These are phyloP conservation scores for Cheilosia impressa DNA, from an alignment of 2,888 invertebrate species.

Conservation along the genomic window DNA sequence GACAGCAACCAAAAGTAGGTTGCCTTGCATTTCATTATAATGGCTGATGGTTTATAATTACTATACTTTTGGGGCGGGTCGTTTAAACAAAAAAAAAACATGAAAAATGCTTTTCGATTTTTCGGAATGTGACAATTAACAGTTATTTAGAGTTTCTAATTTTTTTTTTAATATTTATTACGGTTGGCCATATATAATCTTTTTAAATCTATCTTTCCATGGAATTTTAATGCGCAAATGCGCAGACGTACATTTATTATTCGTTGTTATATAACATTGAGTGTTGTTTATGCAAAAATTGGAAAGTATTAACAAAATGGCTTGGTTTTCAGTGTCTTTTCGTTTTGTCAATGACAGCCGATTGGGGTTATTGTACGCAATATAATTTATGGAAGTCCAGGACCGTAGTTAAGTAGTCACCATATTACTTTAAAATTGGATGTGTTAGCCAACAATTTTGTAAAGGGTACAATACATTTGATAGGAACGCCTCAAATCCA, in stretches of 20 bases:
- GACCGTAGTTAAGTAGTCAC: no score
- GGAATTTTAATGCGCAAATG: not conserved
- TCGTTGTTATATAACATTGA: not conserved
- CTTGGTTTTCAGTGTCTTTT: no score
- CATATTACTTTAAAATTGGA: no score
- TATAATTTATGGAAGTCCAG: no score
- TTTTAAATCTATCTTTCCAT: slow-evolving; percentile 15
- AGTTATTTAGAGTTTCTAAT: slow-evolving; percentile 54
- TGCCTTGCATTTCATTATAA: slow-evolving; percentile 58
- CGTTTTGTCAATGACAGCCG: no score
- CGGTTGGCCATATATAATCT: slow-evolving; percentile 20
- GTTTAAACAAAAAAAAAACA: slow-evolving; percentile 28
- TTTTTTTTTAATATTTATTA: slow-evolving; percentile 58
- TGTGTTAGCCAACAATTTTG: no score
- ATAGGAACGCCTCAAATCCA: no score
- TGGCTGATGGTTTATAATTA: slow-evolving; percentile 54
- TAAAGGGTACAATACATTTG: no score
- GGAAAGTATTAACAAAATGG: no score
- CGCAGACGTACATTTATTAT: not conserved
- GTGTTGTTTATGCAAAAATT: not conserved
- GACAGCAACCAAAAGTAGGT: slow-evolving; percentile 19
- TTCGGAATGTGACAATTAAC: slow-evolving; percentile 53
- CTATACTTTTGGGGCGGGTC: slow-evolving; percentile 9
- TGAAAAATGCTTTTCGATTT: slow-evolving; percentile 66
- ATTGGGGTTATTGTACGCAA: no score